Evolutionary conservation across 2,113 vertebrate species (phyloP).

Genomic region (Ramphastos sulfuratus): DNA sequence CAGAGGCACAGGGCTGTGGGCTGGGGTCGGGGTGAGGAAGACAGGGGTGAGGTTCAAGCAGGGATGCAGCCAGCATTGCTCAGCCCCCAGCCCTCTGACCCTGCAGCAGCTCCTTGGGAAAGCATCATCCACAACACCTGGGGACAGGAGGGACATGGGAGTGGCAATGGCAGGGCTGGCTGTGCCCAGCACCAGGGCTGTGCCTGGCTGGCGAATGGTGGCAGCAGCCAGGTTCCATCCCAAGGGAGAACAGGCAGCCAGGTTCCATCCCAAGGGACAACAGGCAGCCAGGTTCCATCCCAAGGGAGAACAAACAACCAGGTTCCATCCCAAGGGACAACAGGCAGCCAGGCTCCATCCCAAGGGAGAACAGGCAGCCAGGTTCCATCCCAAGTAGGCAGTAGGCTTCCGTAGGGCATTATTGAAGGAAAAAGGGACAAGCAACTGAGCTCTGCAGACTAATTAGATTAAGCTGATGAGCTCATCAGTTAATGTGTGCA

Average conservation of each 20-base stretch:
- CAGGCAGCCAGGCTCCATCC: too few species aligned
- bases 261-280: too few species aligned
- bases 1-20: neutral
- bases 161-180: neutral
- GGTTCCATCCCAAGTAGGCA: neutral
- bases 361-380: too few species aligned
- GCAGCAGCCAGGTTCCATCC: neutral
- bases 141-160: neutral
- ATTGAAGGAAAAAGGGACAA: constrained; percentile 52
- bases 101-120: neutral
- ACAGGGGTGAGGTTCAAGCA: too few species aligned
- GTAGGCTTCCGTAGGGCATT: neutral
- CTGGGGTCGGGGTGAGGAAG: neutral
- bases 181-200: too few species aligned
- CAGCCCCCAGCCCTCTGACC: neutral
- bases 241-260: neutral
- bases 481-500: constrained; percentile 48
- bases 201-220: too few species aligned
- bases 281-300: too few species aligned
- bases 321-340: too few species aligned
- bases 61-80: neutral
- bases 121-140: fast-evolving
- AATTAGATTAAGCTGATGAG: constrained; percentile 60
- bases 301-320: too few species aligned
- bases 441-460: constrained; percentile 49